Base-by-base conservation (phyloP, 2,113 vertebrate genomes). In the Calypte anna region DNA sequence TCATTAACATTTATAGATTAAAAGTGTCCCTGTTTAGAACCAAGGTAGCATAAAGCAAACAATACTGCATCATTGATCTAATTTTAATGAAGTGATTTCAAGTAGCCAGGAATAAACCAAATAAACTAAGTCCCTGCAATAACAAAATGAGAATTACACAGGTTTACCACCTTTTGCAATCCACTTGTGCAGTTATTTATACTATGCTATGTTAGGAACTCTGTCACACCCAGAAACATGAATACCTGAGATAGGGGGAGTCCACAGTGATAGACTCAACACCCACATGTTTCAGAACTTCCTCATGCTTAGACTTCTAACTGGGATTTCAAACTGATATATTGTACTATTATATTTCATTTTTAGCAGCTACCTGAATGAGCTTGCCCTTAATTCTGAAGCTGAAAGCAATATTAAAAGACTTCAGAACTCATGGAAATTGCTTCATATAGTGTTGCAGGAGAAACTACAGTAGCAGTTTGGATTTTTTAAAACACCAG, bases 171-270 rank as follows among this genome's bases (percentile, higher is more conserved):
- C 36, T 58, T 80, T 59, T 94, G 91, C 82, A 78, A 87, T 82
- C 44, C 62, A 28, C n/a, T 57, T 66, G 38, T 5, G 62, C 59
- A 57, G 40, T 75, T 54, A 40, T 55, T 88, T 33, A 38, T 22
- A 14, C 43, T 64, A 24, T 63, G 76, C 72, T 87, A 91, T 88
- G 88, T 66, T 22, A 96, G 89, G 94, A 92, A 93, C 81, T 80
- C 75, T 27, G 83, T 63, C 91, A 95, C 96, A 91, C 96, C 97
- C 90, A 91, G 94, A 53, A 86, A 91, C 58, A 73, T 2, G 31
- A 96, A 97, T 91, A 94, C 91, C 81, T 86, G 19, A 91, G 88
- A 82, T 86, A 74, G 44, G 80, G 33, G 4, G 53, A 23, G 82
- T 79, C 44, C 76, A 90, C 14, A 74, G 64, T 87, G 58, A 72